Evolutionary conservation across 2,888 invertebrate genomes (phyloP).

Genomic region (Apodemia hepburni): DNA sequence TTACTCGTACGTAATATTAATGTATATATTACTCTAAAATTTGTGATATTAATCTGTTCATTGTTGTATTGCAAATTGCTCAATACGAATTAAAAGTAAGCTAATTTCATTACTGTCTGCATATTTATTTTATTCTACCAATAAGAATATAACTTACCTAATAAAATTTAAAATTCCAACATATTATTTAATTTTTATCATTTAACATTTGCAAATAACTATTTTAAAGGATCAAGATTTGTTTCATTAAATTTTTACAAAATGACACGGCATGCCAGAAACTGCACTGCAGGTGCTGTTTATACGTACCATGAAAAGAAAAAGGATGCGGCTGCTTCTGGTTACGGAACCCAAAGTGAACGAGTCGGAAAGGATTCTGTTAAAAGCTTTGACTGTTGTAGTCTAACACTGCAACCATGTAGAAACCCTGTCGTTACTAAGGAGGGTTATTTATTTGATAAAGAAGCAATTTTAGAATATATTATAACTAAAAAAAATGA

Average conservation of each 20-base stretch:
- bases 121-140: no score
- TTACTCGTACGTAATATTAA: no score
- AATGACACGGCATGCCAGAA: conserved; percentile 98
- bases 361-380: conserved; percentile 97
- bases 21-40: no score
- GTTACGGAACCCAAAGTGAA: conserved; percentile 93
- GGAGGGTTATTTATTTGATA: conserved; percentile 97
- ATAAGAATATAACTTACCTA: no score
- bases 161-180: no score
- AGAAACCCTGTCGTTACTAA: conserved; percentile 90
- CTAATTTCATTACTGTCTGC: no score
- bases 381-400: conserved; percentile 97
- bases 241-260: not conserved
- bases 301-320: conserved; percentile 99
- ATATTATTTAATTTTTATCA: no score
- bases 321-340: conserved; percentile 96
- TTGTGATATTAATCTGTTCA: no score
- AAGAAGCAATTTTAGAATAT: conserved; percentile 97
- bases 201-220: no score
- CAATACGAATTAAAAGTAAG: no score
- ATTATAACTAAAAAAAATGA: conserved; percentile 96
- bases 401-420: conserved; percentile 97
- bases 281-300: conserved; percentile 98
- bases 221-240: no score
- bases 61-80: no score